Evolutionary conservation across 2,113 vertebrate genomes (phyloP).

Genomic region (Pollachius pollachius): DNA sequence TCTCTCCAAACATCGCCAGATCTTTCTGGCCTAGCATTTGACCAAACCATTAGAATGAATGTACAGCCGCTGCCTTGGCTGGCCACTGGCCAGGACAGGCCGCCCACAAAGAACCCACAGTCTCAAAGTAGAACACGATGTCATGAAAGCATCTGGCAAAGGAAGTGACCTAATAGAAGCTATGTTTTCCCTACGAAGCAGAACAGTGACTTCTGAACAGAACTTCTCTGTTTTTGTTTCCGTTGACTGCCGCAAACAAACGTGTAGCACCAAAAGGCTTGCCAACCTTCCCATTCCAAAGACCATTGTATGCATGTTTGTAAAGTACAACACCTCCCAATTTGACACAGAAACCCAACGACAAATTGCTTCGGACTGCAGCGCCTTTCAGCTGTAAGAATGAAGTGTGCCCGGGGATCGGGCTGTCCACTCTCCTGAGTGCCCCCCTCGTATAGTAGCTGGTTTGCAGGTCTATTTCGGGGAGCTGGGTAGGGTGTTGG

Average conservation of each 20-base stretch:
- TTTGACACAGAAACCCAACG: too few relatives aligned
- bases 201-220: too few relatives aligned
- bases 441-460: constrained; percentile 26
- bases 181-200: constrained; percentile 11
- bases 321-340: too few relatives aligned
- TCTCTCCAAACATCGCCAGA: constrained; percentile 49
- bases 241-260: neutral
- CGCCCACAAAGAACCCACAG: constrained; percentile 57
- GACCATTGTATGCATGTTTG: too few relatives aligned
- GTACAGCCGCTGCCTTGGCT: constrained; percentile 57
- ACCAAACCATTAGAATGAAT: constrained; percentile 57
- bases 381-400: too few relatives aligned
- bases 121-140: constrained; percentile 67
- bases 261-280: too few relatives aligned
- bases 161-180: constrained; percentile 62
- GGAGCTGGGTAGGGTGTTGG: constrained; percentile 18
- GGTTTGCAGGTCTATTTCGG: constrained; percentile 43
- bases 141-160: constrained; percentile 50
- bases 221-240: neutral
- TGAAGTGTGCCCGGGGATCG: too few relatives aligned
- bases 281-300: too few relatives aligned
- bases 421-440: too few relatives aligned
- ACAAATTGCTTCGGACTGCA: too few relatives aligned
- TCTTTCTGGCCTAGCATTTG: constrained; percentile 25
- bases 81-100: neutral